Evolutionary conservation across 2,888 invertebrate genomes (phyloP).

Genomic region (Phengaris alcon): DNA sequence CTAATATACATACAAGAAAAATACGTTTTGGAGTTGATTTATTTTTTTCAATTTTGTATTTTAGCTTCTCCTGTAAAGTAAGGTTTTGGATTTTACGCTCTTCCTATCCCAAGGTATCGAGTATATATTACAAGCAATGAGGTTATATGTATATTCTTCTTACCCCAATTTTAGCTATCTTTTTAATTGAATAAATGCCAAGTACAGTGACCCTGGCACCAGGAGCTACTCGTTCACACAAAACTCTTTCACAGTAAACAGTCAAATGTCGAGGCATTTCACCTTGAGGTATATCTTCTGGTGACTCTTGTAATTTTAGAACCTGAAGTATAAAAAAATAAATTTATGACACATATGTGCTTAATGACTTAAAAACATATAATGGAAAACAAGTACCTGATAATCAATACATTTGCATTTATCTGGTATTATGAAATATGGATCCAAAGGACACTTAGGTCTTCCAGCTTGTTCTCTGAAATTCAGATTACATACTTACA

Average conservation of each 20-base stretch:
- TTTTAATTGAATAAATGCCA: slow-evolving; percentile 98
- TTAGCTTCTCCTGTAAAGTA: too few species aligned
- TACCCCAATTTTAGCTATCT: slow-evolving; percentile 83
- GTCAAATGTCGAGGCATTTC: slow-evolving; percentile 98
- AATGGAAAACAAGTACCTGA: slow-evolving; percentile 78
- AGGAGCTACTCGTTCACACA: slow-evolving; percentile 97
- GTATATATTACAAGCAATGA: too few species aligned
- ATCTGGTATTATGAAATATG: slow-evolving; percentile 98
- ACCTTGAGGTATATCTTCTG: slow-evolving; percentile 93
- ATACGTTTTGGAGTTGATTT: too few species aligned
- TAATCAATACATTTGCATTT: slow-evolving; percentile 98
- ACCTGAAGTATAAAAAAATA: slow-evolving; percentile 61
- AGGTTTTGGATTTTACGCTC: too few species aligned
- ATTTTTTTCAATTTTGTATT: too few species aligned
- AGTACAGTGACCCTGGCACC: slow-evolving; percentile 96
- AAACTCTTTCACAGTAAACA: slow-evolving; percentile 93
- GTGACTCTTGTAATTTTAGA: slow-evolving; percentile 97
- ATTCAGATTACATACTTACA: slow-evolving; percentile 39
- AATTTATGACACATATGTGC: too few species aligned
- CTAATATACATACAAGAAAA: too few species aligned
- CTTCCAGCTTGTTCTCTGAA: slow-evolving; percentile 93
- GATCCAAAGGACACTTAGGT: slow-evolving; percentile 96
- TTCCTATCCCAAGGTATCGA: too few species aligned
- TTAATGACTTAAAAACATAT: background rate
- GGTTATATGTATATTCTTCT: slow-evolving; percentile 42